These are phyloP conservation scores for Bugula neritina DNA, from an alignment of 2,888 invertebrate species.

Conservation along the genomic window DNA sequence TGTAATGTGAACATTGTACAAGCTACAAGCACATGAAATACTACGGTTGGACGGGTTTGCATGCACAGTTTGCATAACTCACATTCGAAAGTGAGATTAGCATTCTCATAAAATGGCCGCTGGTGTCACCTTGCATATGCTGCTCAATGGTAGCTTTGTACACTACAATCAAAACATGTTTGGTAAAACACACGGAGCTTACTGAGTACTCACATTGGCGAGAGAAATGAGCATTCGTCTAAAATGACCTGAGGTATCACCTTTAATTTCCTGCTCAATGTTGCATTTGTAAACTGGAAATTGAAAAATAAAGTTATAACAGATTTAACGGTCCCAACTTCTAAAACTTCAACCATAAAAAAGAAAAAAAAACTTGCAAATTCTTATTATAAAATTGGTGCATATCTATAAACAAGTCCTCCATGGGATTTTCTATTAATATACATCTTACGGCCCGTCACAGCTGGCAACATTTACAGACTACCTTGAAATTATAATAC, in stretches of 20 bases:
- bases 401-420: too few species aligned
- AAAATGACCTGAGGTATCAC: constrained; percentile 40
- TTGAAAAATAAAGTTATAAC: too few species aligned
- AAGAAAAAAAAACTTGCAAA: not conserved
- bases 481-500: too few species aligned
- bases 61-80: not conserved
- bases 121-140: constrained; percentile 21
- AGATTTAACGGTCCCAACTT: too few species aligned
- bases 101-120: constrained; percentile 23
- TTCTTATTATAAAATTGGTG: not conserved
- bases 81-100: constrained; percentile 15
- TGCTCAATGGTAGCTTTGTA: constrained; percentile 16
- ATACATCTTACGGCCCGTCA: too few species aligned
- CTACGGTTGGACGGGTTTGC: too few species aligned
- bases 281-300: constrained; percentile 29
- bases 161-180: constrained; percentile 13
- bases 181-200: too few species aligned
- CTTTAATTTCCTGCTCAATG: constrained; percentile 37
- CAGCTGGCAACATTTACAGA: too few species aligned
- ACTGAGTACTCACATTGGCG: constrained; percentile 33
- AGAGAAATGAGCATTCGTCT: constrained; percentile 39
- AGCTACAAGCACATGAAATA: too few species aligned
- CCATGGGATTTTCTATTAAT: too few species aligned
- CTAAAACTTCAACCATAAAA: not conserved
- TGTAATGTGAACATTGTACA: too few species aligned